These are phyloP conservation scores for Cyprinodon variegatus DNA, from an alignment of 2,113 vertebrate genomes.

Conservation along the genomic window DNA sequence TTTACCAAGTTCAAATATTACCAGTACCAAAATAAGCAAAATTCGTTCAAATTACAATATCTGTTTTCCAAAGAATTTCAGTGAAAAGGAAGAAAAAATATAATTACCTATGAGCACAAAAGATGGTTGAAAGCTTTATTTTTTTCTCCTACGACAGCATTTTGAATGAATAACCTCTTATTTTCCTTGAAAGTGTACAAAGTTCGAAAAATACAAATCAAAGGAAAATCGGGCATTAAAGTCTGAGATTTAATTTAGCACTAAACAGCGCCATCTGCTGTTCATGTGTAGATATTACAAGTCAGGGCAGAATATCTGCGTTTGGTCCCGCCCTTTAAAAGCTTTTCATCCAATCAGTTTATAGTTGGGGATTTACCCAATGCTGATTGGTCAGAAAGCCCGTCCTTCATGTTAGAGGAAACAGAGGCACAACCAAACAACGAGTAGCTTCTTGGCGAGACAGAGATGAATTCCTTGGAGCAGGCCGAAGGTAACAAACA, in stretches of 20 bases:
- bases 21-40: no score
- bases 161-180: no score
- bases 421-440: background rate
- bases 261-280: background rate
- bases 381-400: slow-evolving; percentile 36
- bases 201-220: background rate
- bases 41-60: no score
- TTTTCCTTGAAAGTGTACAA: no score
- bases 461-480: slow-evolving; percentile 91
- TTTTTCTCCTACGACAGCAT: no score
- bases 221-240: background rate
- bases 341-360: slow-evolving; percentile 21
- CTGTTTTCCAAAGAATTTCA: no score
- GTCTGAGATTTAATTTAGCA: background rate
- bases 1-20: no score
- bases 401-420: slow-evolving; percentile 39
- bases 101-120: no score
- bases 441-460: background rate
- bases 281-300: background rate
- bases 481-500: slow-evolving; percentile 90
- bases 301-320: background rate
- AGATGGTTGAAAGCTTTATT: no score
- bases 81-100: no score
- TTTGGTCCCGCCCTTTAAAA: background rate
- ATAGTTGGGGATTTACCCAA: background rate